Evolutionary conservation across 2,113 vertebrate genomes (phyloP).

Genomic region (Tympanuchus pallidicinctus): DNA sequence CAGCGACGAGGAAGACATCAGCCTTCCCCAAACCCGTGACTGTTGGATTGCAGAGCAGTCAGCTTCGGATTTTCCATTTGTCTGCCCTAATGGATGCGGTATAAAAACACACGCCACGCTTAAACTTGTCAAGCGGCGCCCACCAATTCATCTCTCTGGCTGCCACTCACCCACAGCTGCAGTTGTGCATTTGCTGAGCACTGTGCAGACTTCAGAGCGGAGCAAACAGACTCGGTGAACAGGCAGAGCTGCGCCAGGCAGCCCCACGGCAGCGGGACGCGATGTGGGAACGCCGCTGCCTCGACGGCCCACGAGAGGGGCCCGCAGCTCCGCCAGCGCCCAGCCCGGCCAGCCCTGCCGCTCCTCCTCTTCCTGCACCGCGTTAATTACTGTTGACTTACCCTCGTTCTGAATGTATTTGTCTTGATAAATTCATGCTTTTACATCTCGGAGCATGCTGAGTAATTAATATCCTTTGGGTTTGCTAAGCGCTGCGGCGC

Average conservation of each 20-base stretch:
- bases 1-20: constrained; percentile 15
- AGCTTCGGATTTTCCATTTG: constrained; percentile 43
- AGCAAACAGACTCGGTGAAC: neutral
- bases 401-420: constrained; percentile 58
- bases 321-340: no score
- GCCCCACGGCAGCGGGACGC: no score
- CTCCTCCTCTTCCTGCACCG: neutral
- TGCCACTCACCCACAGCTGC: constrained; percentile 3
- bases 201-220: constrained; percentile 26
- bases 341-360: neutral
- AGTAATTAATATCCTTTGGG: constrained; percentile 79
- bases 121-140: constrained; percentile 43
- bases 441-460: constrained; percentile 68
- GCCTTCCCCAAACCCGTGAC: constrained; percentile 5
- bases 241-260: neutral
- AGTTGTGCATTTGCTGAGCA: constrained; percentile 7
- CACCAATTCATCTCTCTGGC: neutral
- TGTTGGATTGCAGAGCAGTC: constrained; percentile 43
- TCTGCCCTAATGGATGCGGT: constrained; percentile 24
- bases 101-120: constrained; percentile 19
- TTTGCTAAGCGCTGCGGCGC: constrained; percentile 62
- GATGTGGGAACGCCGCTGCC: no score
- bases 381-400: constrained; percentile 69
- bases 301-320: no score
- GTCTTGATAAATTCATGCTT: constrained; percentile 72